phyloP scores from a whole-genome alignment of 2,888 invertebrate genomes.

The Ochlodes sylvanus region DNA sequence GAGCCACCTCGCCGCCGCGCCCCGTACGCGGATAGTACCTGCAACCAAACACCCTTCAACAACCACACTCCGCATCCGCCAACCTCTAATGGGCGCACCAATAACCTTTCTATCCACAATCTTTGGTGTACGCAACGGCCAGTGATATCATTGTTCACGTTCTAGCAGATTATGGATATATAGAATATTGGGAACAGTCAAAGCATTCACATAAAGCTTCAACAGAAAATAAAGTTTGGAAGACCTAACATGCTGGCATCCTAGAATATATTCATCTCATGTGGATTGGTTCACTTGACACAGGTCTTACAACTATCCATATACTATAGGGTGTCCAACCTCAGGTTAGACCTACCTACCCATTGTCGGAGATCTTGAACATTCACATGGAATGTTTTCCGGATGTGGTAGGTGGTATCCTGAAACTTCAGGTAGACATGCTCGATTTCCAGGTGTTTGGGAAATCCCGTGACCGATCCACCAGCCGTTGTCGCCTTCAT shows the following conservation, averaged over 20 bases:
- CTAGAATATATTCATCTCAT: neutral
- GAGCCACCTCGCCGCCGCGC: constrained; percentile 83
- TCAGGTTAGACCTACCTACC: constrained; percentile 33
- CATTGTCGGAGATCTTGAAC: constrained; percentile 34
- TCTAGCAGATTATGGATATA: neutral
- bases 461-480: constrained; percentile 27
- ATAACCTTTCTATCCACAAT: too few relatives aligned
- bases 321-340: constrained; percentile 29
- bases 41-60: constrained; percentile 30
- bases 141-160: too few relatives aligned
- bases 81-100: too few relatives aligned
- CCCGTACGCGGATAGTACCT: constrained; percentile 81
- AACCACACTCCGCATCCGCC: too few relatives aligned
- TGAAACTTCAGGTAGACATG: constrained; percentile 31
- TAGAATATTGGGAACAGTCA: neutral
- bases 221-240: neutral
- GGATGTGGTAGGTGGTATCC: constrained; percentile 36
- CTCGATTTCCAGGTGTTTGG: constrained; percentile 33
- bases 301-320: constrained; percentile 22
- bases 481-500: constrained; percentile 24
- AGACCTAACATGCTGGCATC: constrained; percentile 15
- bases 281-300: constrained; percentile 8
- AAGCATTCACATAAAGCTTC: neutral
- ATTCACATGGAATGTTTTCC: constrained; percentile 34
- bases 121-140: too few relatives aligned